Evolutionary conservation across 2,113 vertebrate genomes (phyloP).

Genomic region (Anarrhichthys ocellatus): DNA sequence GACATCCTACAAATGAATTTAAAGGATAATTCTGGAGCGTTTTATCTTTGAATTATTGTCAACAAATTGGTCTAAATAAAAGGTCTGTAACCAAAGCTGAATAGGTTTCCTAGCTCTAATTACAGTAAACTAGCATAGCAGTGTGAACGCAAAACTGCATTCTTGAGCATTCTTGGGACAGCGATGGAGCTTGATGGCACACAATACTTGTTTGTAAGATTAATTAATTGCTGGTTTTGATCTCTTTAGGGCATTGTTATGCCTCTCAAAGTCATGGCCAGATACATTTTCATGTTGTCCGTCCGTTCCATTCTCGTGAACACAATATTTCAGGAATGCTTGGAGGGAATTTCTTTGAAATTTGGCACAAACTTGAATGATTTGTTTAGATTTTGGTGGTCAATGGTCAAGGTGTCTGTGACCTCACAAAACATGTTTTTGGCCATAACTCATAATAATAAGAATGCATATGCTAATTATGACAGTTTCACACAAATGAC

Average conservation of each 20-base stretch:
- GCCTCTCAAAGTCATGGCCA: not conserved
- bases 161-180: not conserved
- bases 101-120: no score
- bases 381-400: not conserved
- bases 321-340: not conserved
- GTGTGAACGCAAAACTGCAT: not conserved
- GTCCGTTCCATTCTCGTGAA: not conserved
- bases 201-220: not conserved
- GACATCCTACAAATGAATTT: not conserved
- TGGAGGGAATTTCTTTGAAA: not conserved
- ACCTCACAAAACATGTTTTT: not conserved
- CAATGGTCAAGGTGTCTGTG: not conserved
- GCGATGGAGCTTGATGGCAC: no score
- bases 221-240: not conserved
- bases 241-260: not conserved
- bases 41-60: not conserved
- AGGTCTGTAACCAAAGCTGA: not conserved
- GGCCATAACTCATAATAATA: not conserved
- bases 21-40: not conserved
- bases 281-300: not conserved
- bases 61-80: no score
- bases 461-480: not conserved
- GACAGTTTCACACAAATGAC: not conserved
- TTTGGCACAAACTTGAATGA: not conserved
- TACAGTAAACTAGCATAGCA: not conserved